Base-by-base conservation (phyloP, 2,888 invertebrate species). In the Dione juno region DNA sequence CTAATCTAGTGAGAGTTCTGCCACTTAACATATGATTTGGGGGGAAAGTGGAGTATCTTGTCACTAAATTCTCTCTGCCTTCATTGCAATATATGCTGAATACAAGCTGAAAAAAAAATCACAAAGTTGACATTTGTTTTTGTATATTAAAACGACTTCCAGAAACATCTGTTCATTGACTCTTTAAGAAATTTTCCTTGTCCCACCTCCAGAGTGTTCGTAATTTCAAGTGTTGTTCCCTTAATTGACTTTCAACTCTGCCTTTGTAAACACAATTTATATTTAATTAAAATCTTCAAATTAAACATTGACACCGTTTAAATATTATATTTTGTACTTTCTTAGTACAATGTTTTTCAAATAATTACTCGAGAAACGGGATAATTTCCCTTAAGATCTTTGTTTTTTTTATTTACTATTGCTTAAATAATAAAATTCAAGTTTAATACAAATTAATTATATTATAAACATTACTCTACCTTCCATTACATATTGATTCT, bases 231-330 rank as follows among this genome's bases (percentile, higher is more conserved):
- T 61, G 61, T 61, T 61, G 52, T 43, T 41, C 37, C 43, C 52
- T 43, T 53, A 53, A 61, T 67, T 67, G 67, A 61, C 61, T 67
- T 45, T 52, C n/a, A 53, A 61, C 52, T 67, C 16, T 58, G 45
- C 61, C 41, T 67, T 67, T 53, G 61, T 67, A 35, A 61, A 61
- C 53, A 43, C 53, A 61, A 67, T 67, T 61, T 52, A 52, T 61
- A 37, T 53, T 61, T 61, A 67, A 67, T 61, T 67, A 67, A 67
- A 67, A 67, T 59, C 43, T 43, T 61, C 61, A 41, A 53, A 61
- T 61, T 67, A 21, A n/a, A 50, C 41, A 53, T 35, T 19, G 16
- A 61, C 10, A 50, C 43, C 35, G 3, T 52, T 67, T 11, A n/a
- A 52, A 52, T 37, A 19, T 61, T 61, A 28, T 45, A 43, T 35